Evolutionary conservation across 2,113 vertebrate genomes (phyloP).

Genomic region (Daubentonia madagascariensis): DNA sequence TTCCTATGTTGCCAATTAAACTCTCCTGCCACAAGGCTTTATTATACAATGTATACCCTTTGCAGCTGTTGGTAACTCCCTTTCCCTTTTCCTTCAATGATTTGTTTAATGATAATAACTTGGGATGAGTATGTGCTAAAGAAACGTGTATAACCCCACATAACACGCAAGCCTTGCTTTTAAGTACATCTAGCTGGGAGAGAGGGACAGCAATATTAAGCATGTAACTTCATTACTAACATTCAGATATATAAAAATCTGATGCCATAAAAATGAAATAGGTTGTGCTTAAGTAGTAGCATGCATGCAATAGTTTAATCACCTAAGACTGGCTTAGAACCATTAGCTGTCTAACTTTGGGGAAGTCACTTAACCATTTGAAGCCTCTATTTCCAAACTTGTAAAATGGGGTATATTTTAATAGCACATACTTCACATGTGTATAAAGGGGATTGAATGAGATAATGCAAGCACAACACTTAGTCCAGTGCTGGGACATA

Average conservation of each 20-base stretch:
- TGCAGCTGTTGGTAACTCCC: neutral
- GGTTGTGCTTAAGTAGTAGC: neutral
- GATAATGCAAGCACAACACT: neutral
- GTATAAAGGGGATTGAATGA: neutral
- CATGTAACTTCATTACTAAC: neutral
- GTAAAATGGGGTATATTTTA: neutral
- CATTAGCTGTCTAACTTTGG: neutral
- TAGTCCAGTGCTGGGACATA: neutral
- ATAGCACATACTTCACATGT: neutral
- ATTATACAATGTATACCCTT: neutral
- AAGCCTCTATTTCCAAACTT: neutral
- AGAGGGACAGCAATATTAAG: neutral
- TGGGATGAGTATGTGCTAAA: neutral
- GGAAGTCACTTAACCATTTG: neutral
- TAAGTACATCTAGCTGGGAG: neutral
- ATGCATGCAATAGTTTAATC: neutral
- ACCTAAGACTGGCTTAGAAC: neutral
- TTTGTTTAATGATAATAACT: neutral
- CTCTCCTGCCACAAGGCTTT: neutral
- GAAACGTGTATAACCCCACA: neutral
- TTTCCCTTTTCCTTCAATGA: neutral
- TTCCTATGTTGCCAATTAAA: neutral
- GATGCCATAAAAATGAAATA: constrained; percentile 4
- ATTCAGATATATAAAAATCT: neutral
- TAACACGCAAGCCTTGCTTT: neutral